phyloP scores from a whole-genome alignment of 2,888 invertebrate species.

The Athrips mouffetella region DNA sequence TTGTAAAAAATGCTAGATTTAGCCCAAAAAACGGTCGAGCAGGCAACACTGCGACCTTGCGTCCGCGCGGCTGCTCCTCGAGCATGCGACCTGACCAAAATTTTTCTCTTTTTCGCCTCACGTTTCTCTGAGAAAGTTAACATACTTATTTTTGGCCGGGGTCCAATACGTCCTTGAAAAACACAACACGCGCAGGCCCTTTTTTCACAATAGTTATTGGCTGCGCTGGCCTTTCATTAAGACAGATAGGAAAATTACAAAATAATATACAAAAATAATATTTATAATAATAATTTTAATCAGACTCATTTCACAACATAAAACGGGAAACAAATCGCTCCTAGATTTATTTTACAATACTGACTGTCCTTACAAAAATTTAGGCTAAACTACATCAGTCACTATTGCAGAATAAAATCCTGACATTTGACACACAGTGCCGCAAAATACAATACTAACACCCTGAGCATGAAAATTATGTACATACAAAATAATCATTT shows the following conservation, averaged over 20 bases:
- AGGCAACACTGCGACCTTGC: too few species aligned
- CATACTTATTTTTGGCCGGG: too few species aligned
- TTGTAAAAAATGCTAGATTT: too few species aligned
- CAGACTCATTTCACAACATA: constrained; percentile 75
- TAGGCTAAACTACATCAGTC: constrained; percentile 39
- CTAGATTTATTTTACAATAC: constrained; percentile 51
- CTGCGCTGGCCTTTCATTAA: background rate
- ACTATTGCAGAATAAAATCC: constrained; percentile 46
- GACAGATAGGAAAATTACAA: background rate
- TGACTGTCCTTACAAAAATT: constrained; percentile 46
- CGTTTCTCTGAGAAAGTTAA: too few species aligned
- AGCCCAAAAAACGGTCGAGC: too few species aligned
- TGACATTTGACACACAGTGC: constrained; percentile 49
- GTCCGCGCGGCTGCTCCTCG: too few species aligned
- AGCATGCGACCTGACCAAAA: too few species aligned
- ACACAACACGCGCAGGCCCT: too few species aligned
- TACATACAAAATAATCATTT: constrained; percentile 32
- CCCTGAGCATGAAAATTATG: constrained; percentile 30
- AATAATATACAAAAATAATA: constrained; percentile 42
- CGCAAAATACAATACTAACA: constrained; percentile 36
- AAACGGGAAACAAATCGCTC: constrained; percentile 59
- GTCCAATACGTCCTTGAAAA: too few species aligned
- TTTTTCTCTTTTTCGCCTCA: too few species aligned
- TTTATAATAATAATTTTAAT: constrained; percentile 70
- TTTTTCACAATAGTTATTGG: too few species aligned